These are phyloP conservation scores for Anodontia alba DNA, from an alignment of 2,888 invertebrate genomes.

Conservation along the genomic window DNA sequence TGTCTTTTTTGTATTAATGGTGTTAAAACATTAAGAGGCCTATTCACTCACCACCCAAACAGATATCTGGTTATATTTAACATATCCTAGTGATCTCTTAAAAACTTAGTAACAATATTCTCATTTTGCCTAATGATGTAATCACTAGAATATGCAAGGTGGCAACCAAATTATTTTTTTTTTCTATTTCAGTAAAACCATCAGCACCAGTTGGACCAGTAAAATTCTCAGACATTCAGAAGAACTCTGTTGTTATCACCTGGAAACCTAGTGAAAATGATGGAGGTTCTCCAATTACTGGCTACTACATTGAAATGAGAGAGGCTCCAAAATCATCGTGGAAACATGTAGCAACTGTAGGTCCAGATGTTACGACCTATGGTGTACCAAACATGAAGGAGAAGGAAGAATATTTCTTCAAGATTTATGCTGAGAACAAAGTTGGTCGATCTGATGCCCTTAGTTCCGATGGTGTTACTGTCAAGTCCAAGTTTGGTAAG, in stretches of 20 bases:
- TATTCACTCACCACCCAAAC: too few species aligned
- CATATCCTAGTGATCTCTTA: too few species aligned
- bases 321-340: conserved; percentile 87
- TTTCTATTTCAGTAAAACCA: conserved; percentile 70
- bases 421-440: conserved; percentile 82
- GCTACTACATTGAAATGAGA: conserved; percentile 86
- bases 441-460: conserved; percentile 79
- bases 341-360: conserved; percentile 95
- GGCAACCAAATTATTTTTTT: too few species aligned
- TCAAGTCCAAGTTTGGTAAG: conserved; percentile 81
- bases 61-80: too few species aligned
- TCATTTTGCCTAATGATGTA: too few species aligned
- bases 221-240: conserved; percentile 77
- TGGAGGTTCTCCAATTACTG: conserved; percentile 90
- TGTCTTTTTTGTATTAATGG: too few species aligned
- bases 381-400: conserved; percentile 79
- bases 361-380: conserved; percentile 85
- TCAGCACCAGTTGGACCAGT: conserved; percentile 80
- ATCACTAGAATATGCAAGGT: too few species aligned
- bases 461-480: conserved; percentile 73
- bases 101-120: too few species aligned
- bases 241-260: conserved; percentile 75
- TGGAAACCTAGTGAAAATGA: conserved; percentile 91
- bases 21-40: too few species aligned
- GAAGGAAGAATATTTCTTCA: conserved; percentile 86